Percentiles rank a stretch among this genome's conserved stretches.
Evolutionary conservation across 2,888 invertebrate genomes (phyloP).

Genomic region (Phortica okadai): DNA sequence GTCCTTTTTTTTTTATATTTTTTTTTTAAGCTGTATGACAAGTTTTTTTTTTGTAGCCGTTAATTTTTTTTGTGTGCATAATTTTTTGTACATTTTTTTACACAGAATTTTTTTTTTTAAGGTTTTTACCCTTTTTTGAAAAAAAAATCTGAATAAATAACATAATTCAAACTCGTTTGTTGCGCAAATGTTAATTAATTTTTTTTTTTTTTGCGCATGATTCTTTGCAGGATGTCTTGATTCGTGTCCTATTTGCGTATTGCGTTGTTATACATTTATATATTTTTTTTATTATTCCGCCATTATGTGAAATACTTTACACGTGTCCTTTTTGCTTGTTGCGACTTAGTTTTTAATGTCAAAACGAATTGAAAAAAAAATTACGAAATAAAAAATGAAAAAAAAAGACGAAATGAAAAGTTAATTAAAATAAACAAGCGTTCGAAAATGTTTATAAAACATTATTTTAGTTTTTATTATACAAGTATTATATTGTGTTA

Average conservation of each 20-base stretch:
- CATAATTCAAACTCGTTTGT: constrained; percentile 39
- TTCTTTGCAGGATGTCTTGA: constrained; percentile 19
- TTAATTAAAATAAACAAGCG: constrained; percentile 26
- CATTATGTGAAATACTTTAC: neutral
- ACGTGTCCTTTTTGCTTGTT: constrained; percentile 15
- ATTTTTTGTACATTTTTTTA: constrained; percentile 3
- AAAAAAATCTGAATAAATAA: constrained; percentile 5
- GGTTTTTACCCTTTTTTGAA: constrained; percentile 40
- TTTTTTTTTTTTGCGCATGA: constrained; percentile 58
- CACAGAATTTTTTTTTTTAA: neutral
- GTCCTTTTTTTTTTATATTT: constrained; percentile 41
- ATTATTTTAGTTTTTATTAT: too few species aligned
- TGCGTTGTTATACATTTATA: neutral
- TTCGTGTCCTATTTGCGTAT: neutral
- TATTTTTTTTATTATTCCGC: constrained; percentile 5
- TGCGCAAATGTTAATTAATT: constrained; percentile 59
- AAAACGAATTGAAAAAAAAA: neutral
- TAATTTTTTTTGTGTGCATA: constrained; percentile 29
- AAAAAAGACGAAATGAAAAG: constrained; percentile 15
- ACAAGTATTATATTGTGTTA: too few species aligned
- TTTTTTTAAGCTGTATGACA: constrained; percentile 58
- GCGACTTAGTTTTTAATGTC: constrained; percentile 15
- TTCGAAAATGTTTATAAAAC: too few species aligned
- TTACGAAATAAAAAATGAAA: neutral
- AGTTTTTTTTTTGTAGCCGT: constrained; percentile 57